A percentile compares a stretch with the other conserved stretches of the same genome.
Evolutionary conservation across 2,888 invertebrate genomes (phyloP).

Genomic region (Meteorus cinctellus): DNA sequence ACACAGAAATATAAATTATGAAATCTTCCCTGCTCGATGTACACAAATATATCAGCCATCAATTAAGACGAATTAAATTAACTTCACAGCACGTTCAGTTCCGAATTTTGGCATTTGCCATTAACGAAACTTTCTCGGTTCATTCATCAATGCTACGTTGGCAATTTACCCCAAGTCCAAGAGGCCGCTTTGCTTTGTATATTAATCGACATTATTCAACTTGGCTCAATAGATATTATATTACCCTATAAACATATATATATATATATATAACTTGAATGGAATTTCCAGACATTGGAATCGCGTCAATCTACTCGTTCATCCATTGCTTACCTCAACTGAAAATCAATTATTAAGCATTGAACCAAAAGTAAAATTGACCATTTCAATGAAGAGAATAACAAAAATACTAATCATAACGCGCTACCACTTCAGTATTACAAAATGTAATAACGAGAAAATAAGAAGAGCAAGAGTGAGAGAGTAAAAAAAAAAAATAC

Average conservation of each 20-base stretch:
- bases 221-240: neutral
- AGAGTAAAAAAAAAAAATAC: neutral
- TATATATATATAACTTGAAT: neutral
- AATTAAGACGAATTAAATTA: neutral
- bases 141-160: constrained; percentile 3
- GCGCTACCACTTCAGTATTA: constrained; percentile 17
- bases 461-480: neutral
- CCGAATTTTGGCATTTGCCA: neutral
- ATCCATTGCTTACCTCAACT: neutral
- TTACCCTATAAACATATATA: neutral
- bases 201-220: constrained; percentile 1
- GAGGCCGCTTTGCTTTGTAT: neutral
- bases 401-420: neutral
- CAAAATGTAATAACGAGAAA: neutral
- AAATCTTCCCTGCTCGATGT: neutral
- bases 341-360: no score
- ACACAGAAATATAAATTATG: neutral
- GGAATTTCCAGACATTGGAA: neutral
- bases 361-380: neutral
- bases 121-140: neutral
- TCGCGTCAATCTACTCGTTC: neutral
- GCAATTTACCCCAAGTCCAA: neutral
- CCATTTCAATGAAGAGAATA: neutral
- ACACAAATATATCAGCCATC: neutral
- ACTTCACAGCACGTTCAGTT: neutral